A percentile compares a stretch with the other conserved stretches of the same genome.
Conservation (phyloP, 2,888 invertebrate species). For the Pachydiplax longipennis region DNA sequence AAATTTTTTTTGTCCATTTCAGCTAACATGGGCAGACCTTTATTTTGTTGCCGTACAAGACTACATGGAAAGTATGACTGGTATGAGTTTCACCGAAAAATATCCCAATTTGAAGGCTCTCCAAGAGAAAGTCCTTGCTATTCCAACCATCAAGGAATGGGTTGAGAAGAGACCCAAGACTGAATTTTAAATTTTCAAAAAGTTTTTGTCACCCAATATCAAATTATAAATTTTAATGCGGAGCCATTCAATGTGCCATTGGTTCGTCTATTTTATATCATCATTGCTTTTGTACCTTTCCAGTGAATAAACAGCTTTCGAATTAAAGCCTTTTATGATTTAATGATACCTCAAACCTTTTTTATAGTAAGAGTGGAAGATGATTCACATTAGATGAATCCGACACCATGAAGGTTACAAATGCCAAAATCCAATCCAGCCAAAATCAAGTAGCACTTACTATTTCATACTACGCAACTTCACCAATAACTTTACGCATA, state of each 20-base stretch:
- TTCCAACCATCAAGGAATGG: slow-evolving; percentile 71
- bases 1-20: slow-evolving; percentile 49
- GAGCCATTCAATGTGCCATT: neutral
- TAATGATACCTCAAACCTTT: no score
- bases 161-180: slow-evolving; percentile 69
- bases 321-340: no score
- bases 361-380: no score
- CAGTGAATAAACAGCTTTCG: slow-evolving; percentile 9
- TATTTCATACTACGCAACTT: no score
- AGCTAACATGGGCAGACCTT: slow-evolving; percentile 73
- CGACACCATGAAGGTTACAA: no score
- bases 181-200: slow-evolving; percentile 59
- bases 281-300: neutral
- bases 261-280: neutral
- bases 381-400: no score
- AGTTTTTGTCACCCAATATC: neutral
- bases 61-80: slow-evolving; percentile 66
- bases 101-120: slow-evolving; percentile 67
- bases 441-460: no score
- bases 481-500: no score
- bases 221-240: neutral
- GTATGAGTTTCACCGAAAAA: slow-evolving; percentile 59
- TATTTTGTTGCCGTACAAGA: slow-evolving; percentile 67
- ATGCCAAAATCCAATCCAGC: no score
- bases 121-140: slow-evolving; percentile 64